A percentile compares a stretch with the other conserved stretches of the same genome.
Evolutionary conservation across 2,888 invertebrate genomes (phyloP).

Genomic region (Eupithecia pulchellata): DNA sequence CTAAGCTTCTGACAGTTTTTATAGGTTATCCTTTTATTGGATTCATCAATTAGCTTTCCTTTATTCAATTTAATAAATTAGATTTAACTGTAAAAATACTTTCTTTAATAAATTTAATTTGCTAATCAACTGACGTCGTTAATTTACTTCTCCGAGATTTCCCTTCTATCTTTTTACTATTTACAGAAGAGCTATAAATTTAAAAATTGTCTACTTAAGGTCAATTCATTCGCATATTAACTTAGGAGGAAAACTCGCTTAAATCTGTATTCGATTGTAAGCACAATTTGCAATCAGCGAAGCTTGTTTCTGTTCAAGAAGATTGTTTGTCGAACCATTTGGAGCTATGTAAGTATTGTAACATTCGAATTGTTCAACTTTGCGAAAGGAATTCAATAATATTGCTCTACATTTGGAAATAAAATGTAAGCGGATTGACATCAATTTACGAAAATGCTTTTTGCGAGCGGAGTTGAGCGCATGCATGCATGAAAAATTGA

Average conservation of each 20-base stretch:
- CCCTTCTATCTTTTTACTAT: slow-evolving; percentile 24
- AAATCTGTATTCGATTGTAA: slow-evolving; percentile 76
- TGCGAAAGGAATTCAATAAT: slow-evolving; percentile 43
- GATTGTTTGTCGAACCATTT: slow-evolving; percentile 65
- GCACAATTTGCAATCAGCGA: slow-evolving; percentile 80
- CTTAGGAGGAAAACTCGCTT: slow-evolving; percentile 69
- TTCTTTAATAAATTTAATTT: slow-evolving; percentile 22
- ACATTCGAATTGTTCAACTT: slow-evolving; percentile 43
- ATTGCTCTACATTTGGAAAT: slow-evolving; percentile 30
- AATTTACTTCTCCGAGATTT: slow-evolving; percentile 25
- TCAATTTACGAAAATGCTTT: slow-evolving; percentile 12
- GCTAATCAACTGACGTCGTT: slow-evolving; percentile 29
- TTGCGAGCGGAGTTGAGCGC: not conserved
- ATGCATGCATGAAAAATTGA: slow-evolving; percentile 8
- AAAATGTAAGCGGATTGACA: slow-evolving; percentile 17
- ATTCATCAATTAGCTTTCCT: not conserved
- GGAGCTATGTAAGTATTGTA: slow-evolving; percentile 58
- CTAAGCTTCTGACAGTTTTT: not conserved
- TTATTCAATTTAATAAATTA: not conserved
- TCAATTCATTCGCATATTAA: slow-evolving; percentile 68
- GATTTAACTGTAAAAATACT: not conserved
- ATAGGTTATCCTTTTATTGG: not conserved
- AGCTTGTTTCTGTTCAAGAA: slow-evolving; percentile 68
- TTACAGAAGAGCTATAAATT: slow-evolving; percentile 53
- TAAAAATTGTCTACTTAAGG: slow-evolving; percentile 62